Percentiles rank a stretch among this genome's conserved stretches.
Conservation (phyloP, 2,113 vertebrate species). For the Etheostoma cragini region DNA sequence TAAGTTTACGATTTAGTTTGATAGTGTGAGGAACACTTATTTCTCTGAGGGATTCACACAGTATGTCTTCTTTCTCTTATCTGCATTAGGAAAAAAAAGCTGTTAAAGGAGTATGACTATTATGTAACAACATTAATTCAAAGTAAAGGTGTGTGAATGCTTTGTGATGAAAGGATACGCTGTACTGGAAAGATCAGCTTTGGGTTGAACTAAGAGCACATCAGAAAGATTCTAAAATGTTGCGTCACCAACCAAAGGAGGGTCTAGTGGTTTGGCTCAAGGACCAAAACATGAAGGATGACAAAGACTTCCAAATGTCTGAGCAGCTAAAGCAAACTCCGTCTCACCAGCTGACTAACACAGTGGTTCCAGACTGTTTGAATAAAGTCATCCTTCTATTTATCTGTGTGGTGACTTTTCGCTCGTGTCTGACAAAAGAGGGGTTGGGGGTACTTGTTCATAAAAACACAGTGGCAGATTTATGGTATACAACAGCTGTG, state of each 20-base stretch:
- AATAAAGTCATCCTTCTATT: conserved; percentile 9
- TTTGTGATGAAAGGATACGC: not conserved
- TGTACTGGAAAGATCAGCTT: not conserved
- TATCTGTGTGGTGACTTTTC: not conserved
- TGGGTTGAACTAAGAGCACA: not conserved
- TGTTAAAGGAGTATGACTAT: not conserved
- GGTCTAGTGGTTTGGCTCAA: conserved; percentile 28
- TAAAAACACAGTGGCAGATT: conserved; percentile 27
- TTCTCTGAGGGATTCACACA: not conserved
- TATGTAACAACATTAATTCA: not conserved
- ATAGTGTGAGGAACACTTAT: not conserved
- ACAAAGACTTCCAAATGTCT: not conserved
- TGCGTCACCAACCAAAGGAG: conserved; percentile 14
- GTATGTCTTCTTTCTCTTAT: not conserved
- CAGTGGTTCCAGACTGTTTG: not conserved
- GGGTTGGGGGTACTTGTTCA: not conserved
- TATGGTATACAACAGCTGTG: conserved; percentile 31
- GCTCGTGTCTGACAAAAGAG: not conserved
- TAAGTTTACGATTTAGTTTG: not conserved
- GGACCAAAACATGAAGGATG: not conserved
- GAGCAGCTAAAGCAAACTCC: conserved; percentile 17
- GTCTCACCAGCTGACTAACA: conserved; percentile 34
- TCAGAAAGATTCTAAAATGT: not conserved
- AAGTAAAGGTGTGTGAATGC: not conserved
- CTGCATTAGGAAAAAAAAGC: not conserved